A percentile compares a stretch with the other conserved stretches of the same genome.
phyloP scores from a whole-genome alignment of 2,113 vertebrate species.

The Probosciger aterrimus region DNA sequence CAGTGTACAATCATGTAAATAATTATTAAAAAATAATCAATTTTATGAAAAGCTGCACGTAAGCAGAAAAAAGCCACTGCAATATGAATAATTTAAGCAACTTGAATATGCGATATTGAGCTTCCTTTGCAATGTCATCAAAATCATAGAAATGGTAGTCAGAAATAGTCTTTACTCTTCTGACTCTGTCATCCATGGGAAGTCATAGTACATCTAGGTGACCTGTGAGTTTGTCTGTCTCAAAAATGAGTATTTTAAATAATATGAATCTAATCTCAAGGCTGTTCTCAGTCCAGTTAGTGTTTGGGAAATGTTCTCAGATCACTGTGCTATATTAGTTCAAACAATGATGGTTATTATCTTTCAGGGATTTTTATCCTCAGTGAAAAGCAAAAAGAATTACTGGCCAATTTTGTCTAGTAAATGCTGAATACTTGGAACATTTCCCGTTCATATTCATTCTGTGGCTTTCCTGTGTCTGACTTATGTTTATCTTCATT shows the following conservation, averaged over 20 bases:
- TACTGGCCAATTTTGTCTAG: conserved; percentile 55
- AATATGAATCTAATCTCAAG: not conserved
- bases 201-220: not conserved
- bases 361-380: conserved; percentile 52
- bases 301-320: conserved; percentile 33
- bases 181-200: not conserved
- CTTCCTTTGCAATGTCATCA: not conserved
- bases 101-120: not conserved
- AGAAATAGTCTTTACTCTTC: not conserved
- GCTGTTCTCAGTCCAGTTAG: not conserved
- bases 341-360: conserved; percentile 51
- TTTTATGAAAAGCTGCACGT: not conserved
- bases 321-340: not conserved
- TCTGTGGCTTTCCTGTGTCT: conserved; percentile 65
- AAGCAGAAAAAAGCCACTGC: not conserved
- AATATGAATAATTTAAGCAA: not conserved
- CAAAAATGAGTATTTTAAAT: conserved; percentile 38
- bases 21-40: not conserved
- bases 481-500: conserved; percentile 67
- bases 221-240: not conserved
- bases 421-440: conserved; percentile 62
- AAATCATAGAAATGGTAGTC: not conserved
- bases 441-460: conserved; percentile 12
- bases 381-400: conserved; percentile 45
- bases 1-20: not conserved